Evolutionary conservation across 1,140 invertebrate genomes (phyloP), one percentile per base, ranked within the genome.

Genomic region (Drosophila sp.): DNA sequence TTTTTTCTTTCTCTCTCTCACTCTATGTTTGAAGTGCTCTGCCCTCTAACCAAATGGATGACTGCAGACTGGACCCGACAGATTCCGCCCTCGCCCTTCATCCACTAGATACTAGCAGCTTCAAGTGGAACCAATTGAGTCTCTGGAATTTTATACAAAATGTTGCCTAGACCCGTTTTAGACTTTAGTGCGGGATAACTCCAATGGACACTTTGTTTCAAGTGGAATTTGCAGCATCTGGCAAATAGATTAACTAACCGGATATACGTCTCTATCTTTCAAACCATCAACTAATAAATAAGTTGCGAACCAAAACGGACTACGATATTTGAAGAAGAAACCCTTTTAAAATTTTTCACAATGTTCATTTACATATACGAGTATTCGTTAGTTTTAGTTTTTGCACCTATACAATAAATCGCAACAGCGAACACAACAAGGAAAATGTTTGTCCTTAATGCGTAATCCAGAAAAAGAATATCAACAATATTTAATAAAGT

Each of bases 21-120:
- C 4, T 58, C 23, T 58, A 38, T 38, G 68, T 79, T 78, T 79
- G 72, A 76, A 79, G 76, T 72, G 72, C 67, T 35, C 72, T 72
- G 68, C 72, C 72, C 75, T 68, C 70, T 75, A 75, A 75, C 76
- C 56, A 75, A 78, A 78, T 78, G 76, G 72, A 75, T 71, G 63
- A 60, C 71, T 58, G 3, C 17, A 38, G 56, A 50, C 32, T 35
- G 56, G 32, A 58, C 17, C 33, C 17, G 17, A 35, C 44, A 50
- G 44, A 50, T 50, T 27, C 44, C 7, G 7, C 23, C 44, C 25
- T 7, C n/a, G 44, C 6, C 44, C 17, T 7, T 23, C 44, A 27
- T 7, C 23, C n/a, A 3, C 8, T 5, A 50, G 7, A 8, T 6
- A 50, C 44, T 2, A 50, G 0, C 44, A 50, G 44, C 6, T 27